Evolutionary conservation across 2,113 vertebrate genomes (phyloP).

Genomic region (Aptenodytes patagonicus): DNA sequence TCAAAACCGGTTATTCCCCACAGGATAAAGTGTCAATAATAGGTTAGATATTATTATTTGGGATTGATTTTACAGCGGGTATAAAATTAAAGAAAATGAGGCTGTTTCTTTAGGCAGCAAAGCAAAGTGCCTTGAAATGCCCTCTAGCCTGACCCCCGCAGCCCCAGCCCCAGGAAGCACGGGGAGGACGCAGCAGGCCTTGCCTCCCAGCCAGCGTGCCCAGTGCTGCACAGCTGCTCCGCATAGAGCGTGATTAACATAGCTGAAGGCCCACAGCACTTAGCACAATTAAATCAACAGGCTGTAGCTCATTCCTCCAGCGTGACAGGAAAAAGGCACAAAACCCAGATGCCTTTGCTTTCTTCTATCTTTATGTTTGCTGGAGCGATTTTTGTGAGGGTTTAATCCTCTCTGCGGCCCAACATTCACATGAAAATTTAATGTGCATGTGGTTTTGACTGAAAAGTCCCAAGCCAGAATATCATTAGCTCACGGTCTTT

Average conservation of each 20-base stretch:
- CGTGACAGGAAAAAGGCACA: not conserved
- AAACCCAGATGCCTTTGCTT: not conserved
- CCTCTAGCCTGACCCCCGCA: not conserved
- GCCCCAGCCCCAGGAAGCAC: not conserved
- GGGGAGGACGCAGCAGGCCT: not conserved
- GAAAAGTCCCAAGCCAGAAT: not conserved
- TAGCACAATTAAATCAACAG: not conserved
- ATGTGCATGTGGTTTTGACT: not conserved
- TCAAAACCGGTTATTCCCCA: slow-evolving; percentile 11
- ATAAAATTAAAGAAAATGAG: not conserved
- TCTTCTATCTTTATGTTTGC: not conserved
- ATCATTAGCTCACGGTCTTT: not conserved
- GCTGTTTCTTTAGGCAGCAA: not conserved
- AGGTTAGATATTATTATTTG: slow-evolving; percentile 15
- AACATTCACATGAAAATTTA: not conserved
- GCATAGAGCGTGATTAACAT: not conserved
- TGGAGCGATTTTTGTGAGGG: not conserved
- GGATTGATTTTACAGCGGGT: slow-evolving; percentile 42
- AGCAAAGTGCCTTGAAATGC: not conserved
- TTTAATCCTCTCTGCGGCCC: not conserved
- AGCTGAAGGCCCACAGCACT: not conserved
- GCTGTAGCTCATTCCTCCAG: not conserved
- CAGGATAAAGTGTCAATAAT: slow-evolving; percentile 52
- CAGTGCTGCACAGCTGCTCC: not conserved
- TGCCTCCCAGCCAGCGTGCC: not conserved